A percentile compares a stretch with the other conserved stretches of the same genome.
phyloP scores from a whole-genome alignment of 2,797 vertebrate species.

The Myoxocephalus aenaeus region DNA sequence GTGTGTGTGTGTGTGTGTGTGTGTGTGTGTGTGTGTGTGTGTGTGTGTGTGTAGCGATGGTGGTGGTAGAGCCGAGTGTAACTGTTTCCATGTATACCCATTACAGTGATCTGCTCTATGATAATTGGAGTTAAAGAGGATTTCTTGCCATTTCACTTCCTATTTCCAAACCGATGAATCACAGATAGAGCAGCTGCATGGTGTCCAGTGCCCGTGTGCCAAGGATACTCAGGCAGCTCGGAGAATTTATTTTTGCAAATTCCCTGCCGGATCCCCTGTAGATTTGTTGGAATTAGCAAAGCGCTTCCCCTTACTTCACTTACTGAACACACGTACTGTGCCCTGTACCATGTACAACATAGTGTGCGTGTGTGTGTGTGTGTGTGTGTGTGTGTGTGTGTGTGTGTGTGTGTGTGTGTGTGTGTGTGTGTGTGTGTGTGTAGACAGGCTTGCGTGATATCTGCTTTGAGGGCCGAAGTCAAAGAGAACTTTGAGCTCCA shows the following conservation, averaged over 20 bases:
- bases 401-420: slow-evolving; percentile 19
- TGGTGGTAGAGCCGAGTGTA: slow-evolving; percentile 30
- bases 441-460: slow-evolving; percentile 37
- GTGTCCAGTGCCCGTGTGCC: slow-evolving; percentile 24
- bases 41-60: slow-evolving; percentile 32
- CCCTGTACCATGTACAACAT: slow-evolving; percentile 5
- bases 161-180: slow-evolving; percentile 61
- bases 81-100: slow-evolving; percentile 69
- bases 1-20: slow-evolving; percentile 49
- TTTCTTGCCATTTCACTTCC: slow-evolving; percentile 71
- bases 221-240: neutral
- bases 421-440: slow-evolving; percentile 27
- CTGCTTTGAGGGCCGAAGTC: slow-evolving; percentile 69
- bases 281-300: slow-evolving; percentile 49
- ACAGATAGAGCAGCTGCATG: slow-evolving; percentile 24
- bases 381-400: slow-evolving; percentile 24
- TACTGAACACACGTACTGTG: slow-evolving; percentile 18
- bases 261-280: slow-evolving; percentile 27
- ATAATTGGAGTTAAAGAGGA: slow-evolving; percentile 71
- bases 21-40: slow-evolving; percentile 46
- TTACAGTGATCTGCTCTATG: slow-evolving; percentile 60
- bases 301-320: slow-evolving; percentile 31
- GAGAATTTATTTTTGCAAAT: slow-evolving; percentile 20
- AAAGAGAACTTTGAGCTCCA: slow-evolving; percentile 75
- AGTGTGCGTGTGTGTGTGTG: slow-evolving; percentile 4